phyloP scores from a whole-genome alignment of 2,888 invertebrate species.

The Leucophenga maculata region DNA sequence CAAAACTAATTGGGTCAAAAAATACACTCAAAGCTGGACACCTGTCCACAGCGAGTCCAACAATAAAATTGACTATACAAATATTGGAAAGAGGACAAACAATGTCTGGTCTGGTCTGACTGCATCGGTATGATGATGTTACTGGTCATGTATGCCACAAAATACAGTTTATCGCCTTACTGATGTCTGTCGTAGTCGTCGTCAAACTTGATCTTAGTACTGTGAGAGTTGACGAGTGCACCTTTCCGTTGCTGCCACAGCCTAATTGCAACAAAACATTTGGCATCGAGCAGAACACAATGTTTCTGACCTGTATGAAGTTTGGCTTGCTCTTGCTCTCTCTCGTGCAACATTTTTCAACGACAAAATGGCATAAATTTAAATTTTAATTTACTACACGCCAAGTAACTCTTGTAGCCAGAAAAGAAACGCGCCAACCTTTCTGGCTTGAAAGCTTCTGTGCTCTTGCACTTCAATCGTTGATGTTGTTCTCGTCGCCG shows the following conservation, averaged over 20 bases:
- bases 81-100: constrained; percentile 52
- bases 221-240: constrained; percentile 38
- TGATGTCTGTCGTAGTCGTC: no score
- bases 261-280: no score
- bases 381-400: constrained; percentile 67
- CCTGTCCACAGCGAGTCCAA: constrained; percentile 56
- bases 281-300: no score
- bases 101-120: no score
- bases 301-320: not conserved
- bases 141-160: constrained; percentile 46
- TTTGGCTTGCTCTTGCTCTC: constrained; percentile 25
- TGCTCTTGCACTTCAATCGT: not conserved
- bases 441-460: not conserved
- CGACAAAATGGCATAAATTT: constrained; percentile 65
- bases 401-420: constrained; percentile 18
- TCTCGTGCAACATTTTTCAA: constrained; percentile 32
- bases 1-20: constrained; percentile 60
- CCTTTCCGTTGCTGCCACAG: constrained; percentile 39
- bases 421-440: no score
- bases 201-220: no score
- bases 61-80: constrained; percentile 43
- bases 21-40: constrained; percentile 34
- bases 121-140: constrained; percentile 31
- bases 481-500: no score
- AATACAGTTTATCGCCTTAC: constrained; percentile 20